Conservation (phyloP, 2,888 invertebrate species). For the Macaria liturata region DNA sequence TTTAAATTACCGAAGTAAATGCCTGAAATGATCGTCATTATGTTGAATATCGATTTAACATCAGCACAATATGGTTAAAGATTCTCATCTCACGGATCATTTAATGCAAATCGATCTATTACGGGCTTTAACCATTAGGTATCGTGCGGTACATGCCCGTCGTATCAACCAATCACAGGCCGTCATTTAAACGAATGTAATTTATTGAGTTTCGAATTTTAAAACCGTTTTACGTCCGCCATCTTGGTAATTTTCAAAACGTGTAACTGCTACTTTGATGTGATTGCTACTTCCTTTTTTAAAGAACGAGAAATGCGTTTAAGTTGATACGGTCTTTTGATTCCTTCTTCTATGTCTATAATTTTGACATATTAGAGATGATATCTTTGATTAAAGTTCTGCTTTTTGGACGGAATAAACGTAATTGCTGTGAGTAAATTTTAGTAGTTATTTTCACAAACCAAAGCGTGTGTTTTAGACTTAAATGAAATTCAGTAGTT, state of each 20-base stretch:
- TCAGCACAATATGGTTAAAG: slow-evolving; percentile 64
- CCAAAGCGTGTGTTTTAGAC: too few species aligned
- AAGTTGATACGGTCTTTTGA: slow-evolving; percentile 41
- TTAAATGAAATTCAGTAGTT: too few species aligned
- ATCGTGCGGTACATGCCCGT: slow-evolving; percentile 31
- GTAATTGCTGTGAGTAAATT: too few species aligned
- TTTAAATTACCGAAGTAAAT: slow-evolving; percentile 50
- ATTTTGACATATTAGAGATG: slow-evolving; percentile 56
- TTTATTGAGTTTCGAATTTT: slow-evolving; percentile 76
- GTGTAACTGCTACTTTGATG: slow-evolving; percentile 62
- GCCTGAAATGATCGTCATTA: slow-evolving; percentile 49
- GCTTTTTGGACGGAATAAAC: too few species aligned
- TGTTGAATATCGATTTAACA: slow-evolving; percentile 52
- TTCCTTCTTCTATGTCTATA: slow-evolving; percentile 46
- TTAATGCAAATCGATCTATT: slow-evolving; percentile 80
- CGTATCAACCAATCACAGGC: slow-evolving; percentile 60
- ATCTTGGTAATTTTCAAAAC: slow-evolving; percentile 68
- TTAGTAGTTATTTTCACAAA: too few species aligned
- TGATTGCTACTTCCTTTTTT: slow-evolving; percentile 58
- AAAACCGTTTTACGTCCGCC: slow-evolving; percentile 64
- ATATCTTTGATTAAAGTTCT: slow-evolving; percentile 42
- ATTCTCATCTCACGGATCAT: slow-evolving; percentile 76
- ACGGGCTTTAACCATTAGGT: slow-evolving; percentile 62
- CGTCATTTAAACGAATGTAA: slow-evolving; percentile 66
- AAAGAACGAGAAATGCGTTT: slow-evolving; percentile 38